Conservation (phyloP, 2,113 vertebrate species). For the Dinomys branickii region DNA sequence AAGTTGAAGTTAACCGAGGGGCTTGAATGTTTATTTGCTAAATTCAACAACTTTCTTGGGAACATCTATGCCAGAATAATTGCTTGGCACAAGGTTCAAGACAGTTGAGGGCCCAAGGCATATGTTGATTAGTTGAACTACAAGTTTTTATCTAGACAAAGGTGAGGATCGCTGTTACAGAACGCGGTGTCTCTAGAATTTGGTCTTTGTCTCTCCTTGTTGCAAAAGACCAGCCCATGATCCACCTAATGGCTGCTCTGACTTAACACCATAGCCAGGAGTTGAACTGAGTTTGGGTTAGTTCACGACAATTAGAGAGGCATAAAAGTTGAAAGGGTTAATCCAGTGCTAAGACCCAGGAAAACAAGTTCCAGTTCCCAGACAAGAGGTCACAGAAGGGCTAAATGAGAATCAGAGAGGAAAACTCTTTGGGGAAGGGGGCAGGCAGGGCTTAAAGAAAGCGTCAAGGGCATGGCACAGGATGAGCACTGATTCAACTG, state of each 20-base stretch:
- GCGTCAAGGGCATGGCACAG: not conserved
- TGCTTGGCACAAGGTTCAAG: not conserved
- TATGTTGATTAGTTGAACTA: not conserved
- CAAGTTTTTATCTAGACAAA: not conserved
- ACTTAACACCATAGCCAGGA: not conserved
- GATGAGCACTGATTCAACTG: not conserved
- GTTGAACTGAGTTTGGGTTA: not conserved
- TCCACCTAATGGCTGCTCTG: not conserved
- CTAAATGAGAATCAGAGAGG: not conserved
- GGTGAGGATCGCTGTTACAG: not conserved
- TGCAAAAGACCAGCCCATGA: not conserved
- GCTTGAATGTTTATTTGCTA: not conserved
- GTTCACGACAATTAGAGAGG: not conserved
- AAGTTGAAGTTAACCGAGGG: constrained; percentile 30
- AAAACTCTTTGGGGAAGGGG: not conserved
- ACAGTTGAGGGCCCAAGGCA: not conserved
- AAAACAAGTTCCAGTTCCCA: not conserved
- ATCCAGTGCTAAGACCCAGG: not conserved
- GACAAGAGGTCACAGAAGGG: not conserved
- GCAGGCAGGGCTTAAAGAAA: not conserved
- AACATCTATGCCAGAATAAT: not conserved
- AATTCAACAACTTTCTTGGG: not conserved
- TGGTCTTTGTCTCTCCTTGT: not conserved
- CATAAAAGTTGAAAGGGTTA: not conserved
- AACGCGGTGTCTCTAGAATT: not conserved